These are phyloP conservation scores for Dendrocincla fuliginosa DNA, from an alignment of 2,797 vertebrate species.

Conservation along the genomic window DNA sequence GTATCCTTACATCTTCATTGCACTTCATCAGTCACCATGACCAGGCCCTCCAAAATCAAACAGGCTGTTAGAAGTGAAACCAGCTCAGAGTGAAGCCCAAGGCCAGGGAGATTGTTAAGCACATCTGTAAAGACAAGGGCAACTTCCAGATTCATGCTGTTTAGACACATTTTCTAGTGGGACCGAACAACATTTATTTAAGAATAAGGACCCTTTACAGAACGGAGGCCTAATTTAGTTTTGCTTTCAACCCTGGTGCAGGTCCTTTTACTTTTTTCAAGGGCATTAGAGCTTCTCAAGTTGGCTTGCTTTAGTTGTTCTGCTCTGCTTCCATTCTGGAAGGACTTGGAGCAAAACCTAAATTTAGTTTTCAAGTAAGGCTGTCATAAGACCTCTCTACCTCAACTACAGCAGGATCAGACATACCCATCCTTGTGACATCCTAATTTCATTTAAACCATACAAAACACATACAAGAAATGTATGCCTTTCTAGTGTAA, in stretches of 20 bases:
- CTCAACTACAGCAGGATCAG: background rate
- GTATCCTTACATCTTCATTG: constrained; percentile 14
- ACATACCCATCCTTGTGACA: background rate
- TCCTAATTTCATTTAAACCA: background rate
- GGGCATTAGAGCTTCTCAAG: background rate
- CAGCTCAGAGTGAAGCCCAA: background rate
- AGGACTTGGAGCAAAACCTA: background rate
- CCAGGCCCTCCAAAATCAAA: background rate
- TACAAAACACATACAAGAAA: background rate
- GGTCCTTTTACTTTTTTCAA: background rate
- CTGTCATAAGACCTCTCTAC: background rate
- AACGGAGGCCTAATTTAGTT: background rate
- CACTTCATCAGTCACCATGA: background rate
- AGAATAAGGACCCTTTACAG: background rate
- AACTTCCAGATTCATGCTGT: background rate
- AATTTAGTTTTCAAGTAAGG: background rate
- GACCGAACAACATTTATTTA: background rate
- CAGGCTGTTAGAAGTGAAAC: background rate
- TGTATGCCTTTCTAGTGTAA: background rate
- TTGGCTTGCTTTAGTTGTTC: background rate
- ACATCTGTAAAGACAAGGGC: background rate
- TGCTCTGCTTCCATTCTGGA: background rate
- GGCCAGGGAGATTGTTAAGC: background rate
- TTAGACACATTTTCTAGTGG: background rate
- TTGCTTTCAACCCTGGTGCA: background rate